Conservation (phyloP, 2,888 invertebrate species). For the Selenia dentaria region DNA sequence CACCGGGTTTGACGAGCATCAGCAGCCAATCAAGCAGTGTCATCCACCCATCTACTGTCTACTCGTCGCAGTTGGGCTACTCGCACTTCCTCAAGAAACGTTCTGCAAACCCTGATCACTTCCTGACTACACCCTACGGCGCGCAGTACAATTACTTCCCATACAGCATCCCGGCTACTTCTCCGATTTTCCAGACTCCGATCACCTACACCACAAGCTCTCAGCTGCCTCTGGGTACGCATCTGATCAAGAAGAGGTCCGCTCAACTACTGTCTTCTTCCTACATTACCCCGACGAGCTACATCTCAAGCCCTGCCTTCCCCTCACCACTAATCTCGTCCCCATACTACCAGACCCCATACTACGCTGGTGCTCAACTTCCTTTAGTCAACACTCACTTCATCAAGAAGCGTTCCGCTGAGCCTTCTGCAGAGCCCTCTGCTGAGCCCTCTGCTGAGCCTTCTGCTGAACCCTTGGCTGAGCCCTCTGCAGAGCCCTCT, state of each 20-base stretch:
- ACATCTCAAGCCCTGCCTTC: not conserved
- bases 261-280: constrained; percentile 36
- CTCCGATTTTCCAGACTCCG: constrained; percentile 3
- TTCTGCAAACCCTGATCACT: constrained; percentile 25
- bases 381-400: constrained; percentile 44
- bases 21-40: constrained; percentile 62
- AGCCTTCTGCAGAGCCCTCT: constrained; percentile 29
- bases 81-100: constrained; percentile 51
- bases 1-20: constrained; percentile 58
- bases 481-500: not conserved
- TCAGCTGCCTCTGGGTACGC: constrained; percentile 11
- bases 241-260: constrained; percentile 35
- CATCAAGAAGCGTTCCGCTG: constrained; percentile 56
- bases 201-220: constrained; percentile 10
- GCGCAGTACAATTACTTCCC: constrained; percentile 8
- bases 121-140: constrained; percentile 22
- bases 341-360: constrained; percentile 8
- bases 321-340: constrained; percentile 16
- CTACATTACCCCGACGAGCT: constrained; percentile 27
- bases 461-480: no score
- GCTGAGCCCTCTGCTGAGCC: constrained; percentile 4
- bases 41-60: constrained; percentile 58
- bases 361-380: constrained; percentile 11
- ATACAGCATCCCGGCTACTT: not conserved
- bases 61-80: constrained; percentile 46